Evolutionary conservation across 2,797 vertebrate genomes (phyloP).

Genomic region (Picus viridis): DNA sequence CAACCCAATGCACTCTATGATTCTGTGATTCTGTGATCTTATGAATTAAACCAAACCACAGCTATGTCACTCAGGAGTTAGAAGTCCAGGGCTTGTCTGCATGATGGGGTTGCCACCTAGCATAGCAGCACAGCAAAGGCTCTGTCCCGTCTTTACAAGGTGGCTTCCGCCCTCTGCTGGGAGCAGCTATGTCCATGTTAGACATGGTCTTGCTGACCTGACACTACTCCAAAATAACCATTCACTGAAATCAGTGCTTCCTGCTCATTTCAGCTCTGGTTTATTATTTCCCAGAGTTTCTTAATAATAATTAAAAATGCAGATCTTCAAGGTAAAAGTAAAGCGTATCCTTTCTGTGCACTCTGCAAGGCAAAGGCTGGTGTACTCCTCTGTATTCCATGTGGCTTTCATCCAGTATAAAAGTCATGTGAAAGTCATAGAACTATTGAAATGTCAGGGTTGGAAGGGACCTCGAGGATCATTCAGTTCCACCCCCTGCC

Average conservation of each 20-base stretch:
- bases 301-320: background rate
- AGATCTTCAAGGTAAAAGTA: background rate
- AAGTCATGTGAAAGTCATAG: background rate
- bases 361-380: background rate
- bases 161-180: background rate
- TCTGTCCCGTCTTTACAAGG: background rate
- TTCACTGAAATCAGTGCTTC: fast-evolving
- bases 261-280: background rate
- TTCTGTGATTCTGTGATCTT: no score
- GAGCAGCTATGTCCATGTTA: fast-evolving
- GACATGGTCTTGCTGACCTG: background rate
- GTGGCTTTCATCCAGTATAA: background rate
- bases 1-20: no score
- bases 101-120: background rate
- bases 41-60: background rate
- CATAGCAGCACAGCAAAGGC: background rate
- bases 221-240: background rate
- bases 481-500: no score
- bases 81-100: background rate
- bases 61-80: background rate
- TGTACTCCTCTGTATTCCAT: background rate
- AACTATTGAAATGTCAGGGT: no score
- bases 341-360: background rate
- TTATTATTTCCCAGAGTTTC: background rate
- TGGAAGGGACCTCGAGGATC: no score